Percentiles rank a stretch among this genome's conserved stretches.
Conservation (phyloP, 2,888 invertebrate species). For the Nephrotoma appendiculata region DNA sequence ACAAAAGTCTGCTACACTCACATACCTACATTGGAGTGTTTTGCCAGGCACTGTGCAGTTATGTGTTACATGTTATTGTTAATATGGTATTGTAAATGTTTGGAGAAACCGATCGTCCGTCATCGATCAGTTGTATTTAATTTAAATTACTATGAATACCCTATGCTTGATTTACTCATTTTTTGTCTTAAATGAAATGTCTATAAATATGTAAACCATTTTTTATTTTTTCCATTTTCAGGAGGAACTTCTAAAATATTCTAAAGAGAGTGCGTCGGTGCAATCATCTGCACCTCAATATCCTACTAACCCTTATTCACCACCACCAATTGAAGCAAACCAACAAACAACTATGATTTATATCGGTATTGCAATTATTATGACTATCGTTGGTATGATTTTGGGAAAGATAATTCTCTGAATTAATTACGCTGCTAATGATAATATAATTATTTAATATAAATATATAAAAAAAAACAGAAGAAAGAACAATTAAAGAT, state of each 20-base stretch:
- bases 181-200: no score
- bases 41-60: no score
- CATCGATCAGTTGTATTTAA: slow-evolving; percentile 8
- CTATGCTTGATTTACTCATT: neutral
- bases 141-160: slow-evolving; percentile 7
- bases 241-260: neutral
- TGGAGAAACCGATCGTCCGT: no score
- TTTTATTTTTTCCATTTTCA: neutral
- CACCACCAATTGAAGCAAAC: slow-evolving; percentile 32
- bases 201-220: neutral
- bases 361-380: slow-evolving; percentile 48
- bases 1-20: no score
- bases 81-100: no score
- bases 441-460: neutral
- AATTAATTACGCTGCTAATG: slow-evolving; percentile 27
- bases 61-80: no score
- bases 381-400: slow-evolving; percentile 58
- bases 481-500: neutral
- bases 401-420: slow-evolving; percentile 72
- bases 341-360: slow-evolving; percentile 45
- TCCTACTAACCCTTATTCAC: slow-evolving; percentile 39
- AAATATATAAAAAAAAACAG: neutral
- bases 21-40: no score
- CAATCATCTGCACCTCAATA: slow-evolving; percentile 12
- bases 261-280: slow-evolving; percentile 13